Evolutionary conservation across 2,113 vertebrate species (phyloP).

Genomic region (Agapornis roseicollis): DNA sequence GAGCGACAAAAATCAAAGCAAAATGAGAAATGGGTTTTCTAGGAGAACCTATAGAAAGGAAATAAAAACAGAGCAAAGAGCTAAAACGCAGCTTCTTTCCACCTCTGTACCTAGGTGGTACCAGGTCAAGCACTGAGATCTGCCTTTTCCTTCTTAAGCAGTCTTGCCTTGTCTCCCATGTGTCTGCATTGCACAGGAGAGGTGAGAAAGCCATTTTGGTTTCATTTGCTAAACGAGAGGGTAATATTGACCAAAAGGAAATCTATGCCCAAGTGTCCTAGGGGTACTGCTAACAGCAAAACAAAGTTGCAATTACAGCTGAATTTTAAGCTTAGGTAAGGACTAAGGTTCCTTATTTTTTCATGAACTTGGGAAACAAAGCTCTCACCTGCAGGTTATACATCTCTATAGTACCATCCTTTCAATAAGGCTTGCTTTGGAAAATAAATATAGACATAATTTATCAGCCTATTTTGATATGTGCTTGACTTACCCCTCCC

Average conservation of each 20-base stretch:
- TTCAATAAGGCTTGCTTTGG: neutral
- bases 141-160: neutral
- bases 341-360: neutral
- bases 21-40: neutral
- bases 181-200: neutral
- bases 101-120: neutral
- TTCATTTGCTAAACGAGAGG: neutral
- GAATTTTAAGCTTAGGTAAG: constrained; percentile 2
- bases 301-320: neutral
- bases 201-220: neutral
- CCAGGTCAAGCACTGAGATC: neutral
- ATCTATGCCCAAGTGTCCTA: neutral
- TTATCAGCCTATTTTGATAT: neutral
- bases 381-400: neutral
- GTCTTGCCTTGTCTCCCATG: accelerated
- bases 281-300: neutral
- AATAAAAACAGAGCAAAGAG: neutral
- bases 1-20: neutral
- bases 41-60: neutral
- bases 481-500: neutral
- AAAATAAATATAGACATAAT: neutral
- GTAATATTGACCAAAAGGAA: neutral
- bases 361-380: neutral
- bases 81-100: neutral
- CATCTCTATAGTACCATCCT: neutral